Conservation (phyloP, 1,140 invertebrate genomes). For the Brachionus calyciflorus region DNA sequence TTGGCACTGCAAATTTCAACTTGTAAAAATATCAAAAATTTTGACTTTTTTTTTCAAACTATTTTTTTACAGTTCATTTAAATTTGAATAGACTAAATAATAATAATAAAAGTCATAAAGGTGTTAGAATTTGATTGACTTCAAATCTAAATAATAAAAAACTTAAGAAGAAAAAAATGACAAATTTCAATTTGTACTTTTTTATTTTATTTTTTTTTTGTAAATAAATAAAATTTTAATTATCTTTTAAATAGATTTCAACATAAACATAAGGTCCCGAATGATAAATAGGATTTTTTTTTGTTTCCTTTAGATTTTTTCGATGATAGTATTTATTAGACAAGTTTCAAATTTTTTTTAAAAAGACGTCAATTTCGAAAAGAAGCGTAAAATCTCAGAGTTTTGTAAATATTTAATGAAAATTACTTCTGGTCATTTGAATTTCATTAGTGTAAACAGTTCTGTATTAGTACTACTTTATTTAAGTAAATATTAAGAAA, state of each 20-base stretch:
- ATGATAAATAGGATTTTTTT: too few species aligned
- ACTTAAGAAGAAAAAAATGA: too few species aligned
- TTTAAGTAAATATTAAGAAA: neutral
- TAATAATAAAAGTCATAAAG: too few species aligned
- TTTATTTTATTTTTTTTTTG: too few species aligned
- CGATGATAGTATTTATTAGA: neutral
- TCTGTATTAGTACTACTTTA: slow-evolving; percentile 17
- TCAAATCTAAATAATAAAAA: too few species aligned
- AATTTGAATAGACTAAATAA: slow-evolving; percentile 21
- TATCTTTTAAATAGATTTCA: too few species aligned
- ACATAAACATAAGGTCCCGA: too few species aligned
- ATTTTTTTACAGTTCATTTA: slow-evolving; percentile 23
- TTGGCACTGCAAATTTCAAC: too few species aligned
- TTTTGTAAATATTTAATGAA: neutral
- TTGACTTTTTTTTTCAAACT: neutral
- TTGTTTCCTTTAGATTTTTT: neutral
- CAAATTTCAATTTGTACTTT: slow-evolving; percentile 37
- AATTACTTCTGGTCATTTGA: neutral
- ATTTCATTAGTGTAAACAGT: slow-evolving; percentile 25
- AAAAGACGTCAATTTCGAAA: neutral
- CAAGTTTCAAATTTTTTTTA: neutral
- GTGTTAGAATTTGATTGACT: neutral
- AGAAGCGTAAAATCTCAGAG: neutral
- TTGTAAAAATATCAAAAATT: neutral
- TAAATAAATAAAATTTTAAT: too few species aligned